Percentiles rank a stretch among this genome's conserved stretches.
Evolutionary conservation across 1,140 invertebrate species (phyloP).

Genomic region (Heliconius eleuchia): DNA sequence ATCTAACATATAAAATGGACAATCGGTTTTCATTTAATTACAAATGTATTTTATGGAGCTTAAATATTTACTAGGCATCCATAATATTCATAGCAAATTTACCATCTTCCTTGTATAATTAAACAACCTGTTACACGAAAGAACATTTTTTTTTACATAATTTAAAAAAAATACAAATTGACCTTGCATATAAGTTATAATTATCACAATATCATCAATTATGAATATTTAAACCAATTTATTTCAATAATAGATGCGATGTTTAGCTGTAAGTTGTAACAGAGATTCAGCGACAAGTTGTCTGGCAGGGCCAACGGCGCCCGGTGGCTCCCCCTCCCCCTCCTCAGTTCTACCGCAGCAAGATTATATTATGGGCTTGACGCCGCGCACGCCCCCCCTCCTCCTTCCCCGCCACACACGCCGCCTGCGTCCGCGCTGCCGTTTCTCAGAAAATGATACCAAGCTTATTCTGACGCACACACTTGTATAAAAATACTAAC

Average conservation of each 20-base stretch:
- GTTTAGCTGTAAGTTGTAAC: constrained; percentile 37
- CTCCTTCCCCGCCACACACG: not conserved
- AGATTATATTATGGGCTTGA: constrained; percentile 83
- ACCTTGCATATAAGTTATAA: not conserved
- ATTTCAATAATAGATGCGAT: constrained; percentile 39
- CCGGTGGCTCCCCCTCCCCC: constrained; percentile 49
- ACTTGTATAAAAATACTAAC: constrained; percentile 31
- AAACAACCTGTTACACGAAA: no score
- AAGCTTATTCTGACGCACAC: constrained; percentile 41
- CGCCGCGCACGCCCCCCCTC: constrained; percentile 81
- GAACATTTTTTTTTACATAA: not conserved
- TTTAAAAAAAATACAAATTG: not conserved
- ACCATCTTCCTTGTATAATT: no score
- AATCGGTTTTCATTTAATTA: no score
- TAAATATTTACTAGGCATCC: no score
- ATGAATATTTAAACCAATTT: constrained; percentile 23
- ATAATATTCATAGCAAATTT: no score
- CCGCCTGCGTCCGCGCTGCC: constrained; percentile 60
- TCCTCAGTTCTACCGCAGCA: constrained; percentile 65
- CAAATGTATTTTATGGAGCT: no score
- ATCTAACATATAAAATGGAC: no score
- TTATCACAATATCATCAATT: not conserved
- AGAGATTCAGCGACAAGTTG: constrained; percentile 72
- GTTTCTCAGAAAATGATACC: constrained; percentile 73
- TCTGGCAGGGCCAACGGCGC: constrained; percentile 63